Base-by-base conservation (phyloP, 2,888 invertebrate species). In the Frankliniella intonsa region DNA sequence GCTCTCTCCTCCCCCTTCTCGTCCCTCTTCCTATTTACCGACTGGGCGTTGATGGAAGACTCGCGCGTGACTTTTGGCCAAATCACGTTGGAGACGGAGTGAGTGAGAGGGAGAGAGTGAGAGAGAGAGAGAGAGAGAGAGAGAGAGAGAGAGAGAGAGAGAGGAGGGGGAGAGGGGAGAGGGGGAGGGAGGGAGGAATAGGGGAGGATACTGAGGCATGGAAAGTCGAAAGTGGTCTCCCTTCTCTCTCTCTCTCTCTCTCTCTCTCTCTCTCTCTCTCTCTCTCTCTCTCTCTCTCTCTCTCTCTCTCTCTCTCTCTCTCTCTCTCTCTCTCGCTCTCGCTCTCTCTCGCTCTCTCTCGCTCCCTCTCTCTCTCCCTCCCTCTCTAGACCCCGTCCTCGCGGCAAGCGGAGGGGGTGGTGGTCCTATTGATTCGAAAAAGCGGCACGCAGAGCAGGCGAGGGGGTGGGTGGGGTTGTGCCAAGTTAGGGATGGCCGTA, bases 401-500 rank as follows among this genome's bases (percentile, higher is more conserved):
- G 12, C n/a, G 69, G 69, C 76, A 81, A 80, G 80, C 38, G 83
- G 81, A 50, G 62, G 80, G 83, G 84, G 84, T 84, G 84, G 84
- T 84, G 83, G 49, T 27, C 83, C 84, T 84, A 85, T 86, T 85
- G 81, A 82, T 81, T 80, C 50, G 69, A n/a, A 82, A 83, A 83
- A 84, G 69, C 81, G 50, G 25, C 79, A 82, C 80, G 80, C 38
- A 83, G 81, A 27, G 51, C 55, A 25, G 50, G 12, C 76, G 83
- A 83, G 82, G 25, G 25, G 83, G 82, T 82, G 82, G 84, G 83
- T 84, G 84, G 84, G 84, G 84, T 83, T 83, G 88, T 88, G 87
- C 38, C 38, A 38, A 38, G 38, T 38, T 38, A 38, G 88, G 89
- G 88, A 88, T 87, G 86, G 88, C 87, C 88, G 88, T 88, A 86